phyloP scores from a whole-genome alignment of 1,140 invertebrate genomes.

The Sweltsa coloradensis region DNA sequence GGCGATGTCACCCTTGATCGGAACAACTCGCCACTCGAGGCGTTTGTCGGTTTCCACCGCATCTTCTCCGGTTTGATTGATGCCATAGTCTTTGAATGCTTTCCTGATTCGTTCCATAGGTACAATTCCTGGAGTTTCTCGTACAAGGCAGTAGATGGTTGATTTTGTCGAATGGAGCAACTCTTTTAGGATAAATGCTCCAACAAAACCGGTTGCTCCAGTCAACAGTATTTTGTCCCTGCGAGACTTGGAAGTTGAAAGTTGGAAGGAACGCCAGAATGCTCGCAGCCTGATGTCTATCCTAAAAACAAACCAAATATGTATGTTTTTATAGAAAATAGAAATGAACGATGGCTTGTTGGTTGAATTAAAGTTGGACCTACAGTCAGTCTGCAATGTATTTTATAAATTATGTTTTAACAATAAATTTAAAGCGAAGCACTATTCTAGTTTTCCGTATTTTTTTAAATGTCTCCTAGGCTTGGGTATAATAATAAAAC shows the following conservation, averaged over 20 bases:
- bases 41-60: conserved; percentile 3
- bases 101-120: conserved; percentile 25
- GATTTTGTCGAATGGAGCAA: conserved; percentile 28
- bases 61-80: conserved; percentile 19
- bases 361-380: too few species aligned
- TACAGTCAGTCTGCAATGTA: too few species aligned
- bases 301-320: conserved; percentile 10
- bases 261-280: conserved; percentile 18
- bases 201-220: conserved; percentile 34
- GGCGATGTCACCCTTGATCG: conserved; percentile 32
- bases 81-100: conserved; percentile 27
- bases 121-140: conserved; percentile 26
- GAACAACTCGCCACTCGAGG: conserved; percentile 25
- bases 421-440: too few species aligned
- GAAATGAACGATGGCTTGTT: too few species aligned
- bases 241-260: conserved; percentile 15
- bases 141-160: conserved; percentile 32
- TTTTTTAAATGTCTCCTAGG: too few species aligned
- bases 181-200: conserved; percentile 30
- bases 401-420: too few species aligned
- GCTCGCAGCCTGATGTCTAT: conserved; percentile 12
- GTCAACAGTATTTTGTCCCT: conserved; percentile 28
- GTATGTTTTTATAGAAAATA: neutral
- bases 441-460: too few species aligned
- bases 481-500: too few species aligned